These are phyloP conservation scores for Zosterops borbonicus DNA, from an alignment of 2,113 vertebrate genomes.

Conservation along the genomic window DNA sequence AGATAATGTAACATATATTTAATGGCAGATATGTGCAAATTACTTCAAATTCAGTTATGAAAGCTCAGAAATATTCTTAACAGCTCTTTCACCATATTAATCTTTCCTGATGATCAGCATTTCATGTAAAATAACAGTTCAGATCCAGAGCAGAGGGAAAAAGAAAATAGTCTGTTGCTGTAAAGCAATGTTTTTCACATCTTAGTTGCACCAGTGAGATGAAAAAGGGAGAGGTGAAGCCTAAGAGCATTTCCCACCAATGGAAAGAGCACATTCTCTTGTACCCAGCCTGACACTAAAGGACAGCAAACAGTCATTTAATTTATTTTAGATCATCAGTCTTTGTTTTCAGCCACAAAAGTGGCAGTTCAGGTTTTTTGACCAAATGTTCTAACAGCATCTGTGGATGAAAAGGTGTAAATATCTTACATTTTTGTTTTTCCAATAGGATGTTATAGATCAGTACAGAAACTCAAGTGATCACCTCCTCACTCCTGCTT, in stretches of 20 bases:
- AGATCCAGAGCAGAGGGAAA: not conserved
- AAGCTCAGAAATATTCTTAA: not conserved
- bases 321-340: not conserved
- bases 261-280: not conserved
- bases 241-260: not conserved
- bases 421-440: not conserved
- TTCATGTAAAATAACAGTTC: not conserved
- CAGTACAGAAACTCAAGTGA: not conserved
- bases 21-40: not conserved
- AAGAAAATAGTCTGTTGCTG: not conserved
- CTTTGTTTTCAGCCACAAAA: not conserved
- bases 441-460: not conserved
- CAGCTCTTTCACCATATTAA: not conserved
- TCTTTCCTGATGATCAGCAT: not conserved
- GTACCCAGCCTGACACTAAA: not conserved
- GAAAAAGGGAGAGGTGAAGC: not conserved
- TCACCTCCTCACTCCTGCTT: not conserved
- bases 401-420: not conserved
- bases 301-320: not conserved
- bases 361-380: not conserved
- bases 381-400: not conserved
- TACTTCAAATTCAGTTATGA: not conserved
- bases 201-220: not conserved
- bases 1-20: rapidly evolving
- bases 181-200: not conserved